Evolutionary conservation across 1,140 invertebrate species (phyloP).

Genomic region (Ephestia elutella): DNA sequence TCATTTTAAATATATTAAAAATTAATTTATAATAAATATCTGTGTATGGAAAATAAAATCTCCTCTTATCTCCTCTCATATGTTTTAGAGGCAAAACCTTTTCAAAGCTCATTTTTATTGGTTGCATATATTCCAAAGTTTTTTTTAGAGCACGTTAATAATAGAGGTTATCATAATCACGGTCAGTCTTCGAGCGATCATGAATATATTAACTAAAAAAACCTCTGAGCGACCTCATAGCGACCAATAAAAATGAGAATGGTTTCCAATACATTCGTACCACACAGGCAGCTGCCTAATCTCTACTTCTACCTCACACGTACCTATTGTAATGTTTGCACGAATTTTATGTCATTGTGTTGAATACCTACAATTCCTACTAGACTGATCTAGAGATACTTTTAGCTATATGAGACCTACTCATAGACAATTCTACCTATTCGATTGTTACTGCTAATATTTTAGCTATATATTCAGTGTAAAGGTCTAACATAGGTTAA

Average conservation of each 20-base stretch:
- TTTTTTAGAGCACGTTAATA: too few species aligned
- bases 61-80: too few species aligned
- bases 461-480: constrained; percentile 24
- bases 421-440: constrained; percentile 33
- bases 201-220: neutral
- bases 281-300: constrained; percentile 12
- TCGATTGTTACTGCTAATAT: constrained; percentile 22
- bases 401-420: constrained; percentile 46
- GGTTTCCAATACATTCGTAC: constrained; percentile 4
- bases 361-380: constrained; percentile 57
- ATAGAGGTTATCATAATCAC: too few species aligned
- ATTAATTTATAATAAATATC: too few species aligned
- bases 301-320: constrained; percentile 46
- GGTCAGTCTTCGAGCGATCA: too few species aligned
- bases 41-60: too few species aligned
- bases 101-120: too few species aligned
- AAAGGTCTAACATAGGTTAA: constrained; percentile 21
- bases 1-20: too few species aligned
- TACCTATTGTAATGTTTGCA: constrained; percentile 36
- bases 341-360: constrained; percentile 32
- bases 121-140: too few species aligned
- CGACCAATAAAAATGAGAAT: neutral
- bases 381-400: constrained; percentile 67
- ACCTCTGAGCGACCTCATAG: neutral
- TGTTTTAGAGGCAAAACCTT: too few species aligned